Conservation (phyloP, 2,113 vertebrate genomes). For the Rhinolophus sinicus region DNA sequence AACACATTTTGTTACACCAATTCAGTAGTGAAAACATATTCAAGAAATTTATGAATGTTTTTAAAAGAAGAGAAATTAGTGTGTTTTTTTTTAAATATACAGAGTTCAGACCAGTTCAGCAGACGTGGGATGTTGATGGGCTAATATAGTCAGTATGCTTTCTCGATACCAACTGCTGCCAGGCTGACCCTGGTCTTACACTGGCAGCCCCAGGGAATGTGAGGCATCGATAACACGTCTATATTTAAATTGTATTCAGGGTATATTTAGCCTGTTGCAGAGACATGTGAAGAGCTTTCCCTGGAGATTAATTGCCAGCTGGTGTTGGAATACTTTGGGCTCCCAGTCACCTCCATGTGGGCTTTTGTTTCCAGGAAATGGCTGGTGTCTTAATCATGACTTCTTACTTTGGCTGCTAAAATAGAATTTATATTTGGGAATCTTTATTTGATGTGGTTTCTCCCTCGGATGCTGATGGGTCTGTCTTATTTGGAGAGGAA, state of each 20-base stretch:
- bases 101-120: not conserved
- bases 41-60: not conserved
- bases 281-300: conserved; percentile 31
- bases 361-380: conserved; percentile 75
- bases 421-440: conserved; percentile 46
- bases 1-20: not conserved
- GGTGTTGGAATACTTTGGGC: not conserved
- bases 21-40: not conserved
- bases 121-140: not conserved
- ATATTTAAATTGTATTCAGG: conserved; percentile 33
- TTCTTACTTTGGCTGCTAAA: conserved; percentile 55
- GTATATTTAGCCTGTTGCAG: conserved; percentile 36
- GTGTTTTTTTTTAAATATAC: not conserved
- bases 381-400: conserved; percentile 50
- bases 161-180: not conserved
- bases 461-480: not conserved
- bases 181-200: not conserved
- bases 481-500: not conserved
- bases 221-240: not conserved
- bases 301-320: conserved; percentile 59
- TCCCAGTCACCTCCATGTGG: not conserved
- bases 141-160: not conserved
- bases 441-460: conserved; percentile 43
- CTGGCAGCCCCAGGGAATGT: not conserved
- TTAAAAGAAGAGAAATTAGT: not conserved